Conservation (phyloP, 1,140 invertebrate genomes). For the Brachionus plicatilis region DNA sequence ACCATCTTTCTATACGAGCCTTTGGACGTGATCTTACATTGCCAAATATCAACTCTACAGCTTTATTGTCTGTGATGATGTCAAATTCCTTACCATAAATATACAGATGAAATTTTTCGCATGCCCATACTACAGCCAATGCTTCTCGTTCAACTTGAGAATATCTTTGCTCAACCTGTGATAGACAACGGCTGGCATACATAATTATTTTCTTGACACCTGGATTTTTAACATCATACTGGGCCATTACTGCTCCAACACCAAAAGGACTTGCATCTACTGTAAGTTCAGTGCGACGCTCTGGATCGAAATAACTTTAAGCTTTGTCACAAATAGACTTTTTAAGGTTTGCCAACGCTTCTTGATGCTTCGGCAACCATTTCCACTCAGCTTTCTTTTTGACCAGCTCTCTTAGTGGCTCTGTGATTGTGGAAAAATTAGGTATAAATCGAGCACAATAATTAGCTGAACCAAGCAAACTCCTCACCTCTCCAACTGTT, state of each 20-base stretch:
- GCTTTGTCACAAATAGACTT: neutral
- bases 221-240: constrained; percentile 42
- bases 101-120: no score
- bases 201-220: constrained; percentile 41
- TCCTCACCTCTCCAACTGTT: constrained; percentile 41
- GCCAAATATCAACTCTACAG: neutral
- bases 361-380: constrained; percentile 1
- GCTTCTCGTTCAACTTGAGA: constrained; percentile 35
- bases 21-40: neutral
- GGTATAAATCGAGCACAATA: constrained; percentile 54
- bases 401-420: constrained; percentile 43
- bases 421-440: constrained; percentile 46
- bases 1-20: neutral
- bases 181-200: constrained; percentile 46
- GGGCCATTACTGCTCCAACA: constrained; percentile 56
- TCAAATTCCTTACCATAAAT: constrained; percentile 8
- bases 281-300: neutral
- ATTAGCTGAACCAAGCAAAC: constrained; percentile 44
- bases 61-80: neutral
- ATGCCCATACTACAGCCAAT: constrained; percentile 18
- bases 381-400: constrained; percentile 21
- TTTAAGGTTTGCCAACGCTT: neutral
- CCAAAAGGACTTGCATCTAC: constrained; percentile 48
- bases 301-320: neutral
- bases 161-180: constrained; percentile 45